phyloP scores from a whole-genome alignment of 2,888 invertebrate species.

The Eupelmus urozonus region DNA sequence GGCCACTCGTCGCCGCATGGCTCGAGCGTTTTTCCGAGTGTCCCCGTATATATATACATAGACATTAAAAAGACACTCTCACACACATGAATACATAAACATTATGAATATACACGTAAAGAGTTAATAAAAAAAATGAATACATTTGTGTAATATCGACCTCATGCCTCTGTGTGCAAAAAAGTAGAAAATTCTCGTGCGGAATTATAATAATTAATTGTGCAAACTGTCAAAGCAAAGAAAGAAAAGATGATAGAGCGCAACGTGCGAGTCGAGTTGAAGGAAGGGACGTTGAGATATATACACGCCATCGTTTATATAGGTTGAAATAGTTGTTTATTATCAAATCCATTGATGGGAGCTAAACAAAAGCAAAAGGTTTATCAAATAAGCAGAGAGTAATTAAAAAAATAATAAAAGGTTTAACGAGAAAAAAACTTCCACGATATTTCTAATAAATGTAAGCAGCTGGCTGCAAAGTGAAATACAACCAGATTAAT shows the following conservation, averaged over 20 bases:
- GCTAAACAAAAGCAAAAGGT: too few species aligned
- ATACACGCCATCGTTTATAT: slow-evolving; percentile 24
- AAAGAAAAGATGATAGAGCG: not conserved
- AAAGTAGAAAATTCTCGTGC: slow-evolving; percentile 27
- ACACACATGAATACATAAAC: slow-evolving; percentile 31
- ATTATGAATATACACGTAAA: slow-evolving; percentile 39
- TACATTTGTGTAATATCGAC: slow-evolving; percentile 55
- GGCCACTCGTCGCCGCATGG: too few species aligned
- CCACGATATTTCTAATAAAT: slow-evolving; percentile 56
- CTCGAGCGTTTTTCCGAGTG: slow-evolving; percentile 37
- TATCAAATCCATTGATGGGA: not conserved
- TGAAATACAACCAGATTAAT: slow-evolving; percentile 65
- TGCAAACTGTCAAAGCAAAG: not conserved
- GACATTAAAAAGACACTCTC: slow-evolving; percentile 20
- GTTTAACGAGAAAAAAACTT: slow-evolving; percentile 35
- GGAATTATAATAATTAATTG: slow-evolving; percentile 22
- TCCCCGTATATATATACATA: slow-evolving; percentile 4
- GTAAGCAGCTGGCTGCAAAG: slow-evolving; percentile 74
- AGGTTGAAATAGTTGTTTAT: slow-evolving; percentile 47
- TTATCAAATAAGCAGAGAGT: not conserved
- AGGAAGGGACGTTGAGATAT: not conserved
- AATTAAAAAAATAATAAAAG: not conserved
- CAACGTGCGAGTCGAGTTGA: not conserved
- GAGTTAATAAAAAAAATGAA: not conserved
- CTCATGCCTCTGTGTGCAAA: slow-evolving; percentile 54